Evolutionary conservation across 1,140 invertebrate species (phyloP).

Genomic region (Drosophila jambulina): DNA sequence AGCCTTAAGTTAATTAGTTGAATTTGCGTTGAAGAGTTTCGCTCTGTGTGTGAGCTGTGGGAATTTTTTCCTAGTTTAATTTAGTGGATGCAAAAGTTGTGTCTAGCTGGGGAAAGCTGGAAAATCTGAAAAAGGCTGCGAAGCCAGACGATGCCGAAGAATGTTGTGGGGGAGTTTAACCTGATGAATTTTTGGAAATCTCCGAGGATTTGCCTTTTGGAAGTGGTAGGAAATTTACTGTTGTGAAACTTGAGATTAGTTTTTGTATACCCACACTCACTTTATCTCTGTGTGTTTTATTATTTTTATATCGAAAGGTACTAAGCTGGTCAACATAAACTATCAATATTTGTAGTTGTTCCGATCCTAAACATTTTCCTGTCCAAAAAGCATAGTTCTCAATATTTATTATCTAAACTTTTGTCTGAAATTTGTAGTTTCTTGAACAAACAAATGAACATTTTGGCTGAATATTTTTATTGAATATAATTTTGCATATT

Average conservation of each 20-base stretch:
- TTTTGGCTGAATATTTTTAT: slow-evolving; percentile 22
- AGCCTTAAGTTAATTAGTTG: slow-evolving; percentile 69
- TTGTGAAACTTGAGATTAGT: not conserved
- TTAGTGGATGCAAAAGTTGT: slow-evolving; percentile 57
- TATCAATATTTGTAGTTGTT: not conserved
- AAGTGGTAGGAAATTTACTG: not conserved
- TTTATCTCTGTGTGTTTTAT: not conserved
- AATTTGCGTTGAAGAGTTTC: slow-evolving; percentile 58
- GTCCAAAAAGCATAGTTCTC: not conserved
- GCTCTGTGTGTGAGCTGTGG: slow-evolving; percentile 19
- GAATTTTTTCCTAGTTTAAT: slow-evolving; percentile 63
- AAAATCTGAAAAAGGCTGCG: not conserved
- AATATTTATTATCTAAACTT: slow-evolving; percentile 3
- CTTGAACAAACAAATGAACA: not conserved
- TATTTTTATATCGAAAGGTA: not conserved
- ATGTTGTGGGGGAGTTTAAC: not conserved
- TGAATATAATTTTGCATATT: slow-evolving; percentile 21
- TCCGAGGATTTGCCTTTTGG: not conserved
- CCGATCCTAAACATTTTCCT: not conserved
- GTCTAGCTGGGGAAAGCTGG: not conserved
- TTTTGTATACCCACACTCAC: not conserved
- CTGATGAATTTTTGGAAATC: not conserved
- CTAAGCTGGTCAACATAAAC: not conserved
- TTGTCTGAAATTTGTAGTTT: slow-evolving; percentile 1
- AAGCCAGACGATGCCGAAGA: not conserved